phyloP scores from a whole-genome alignment of 2,888 invertebrate species.

The Pocota personata region DNA sequence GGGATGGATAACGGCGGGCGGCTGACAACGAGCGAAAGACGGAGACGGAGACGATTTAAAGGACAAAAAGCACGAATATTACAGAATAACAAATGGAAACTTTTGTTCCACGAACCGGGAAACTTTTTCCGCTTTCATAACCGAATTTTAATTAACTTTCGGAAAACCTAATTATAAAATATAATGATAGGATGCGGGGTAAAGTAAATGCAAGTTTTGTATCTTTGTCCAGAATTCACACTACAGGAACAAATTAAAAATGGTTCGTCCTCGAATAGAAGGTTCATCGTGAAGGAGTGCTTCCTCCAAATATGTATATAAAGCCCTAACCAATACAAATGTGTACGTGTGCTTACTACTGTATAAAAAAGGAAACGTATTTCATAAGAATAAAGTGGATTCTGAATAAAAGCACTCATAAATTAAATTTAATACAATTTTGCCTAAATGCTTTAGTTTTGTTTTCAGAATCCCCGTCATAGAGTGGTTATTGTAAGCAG shows the following conservation, averaged over 20 bases:
- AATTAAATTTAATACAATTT: background rate
- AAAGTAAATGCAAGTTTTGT: constrained; percentile 31
- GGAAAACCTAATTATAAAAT: constrained; percentile 83
- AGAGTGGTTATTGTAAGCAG: no score
- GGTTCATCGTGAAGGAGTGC: background rate
- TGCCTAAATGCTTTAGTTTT: background rate
- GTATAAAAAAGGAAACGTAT: background rate
- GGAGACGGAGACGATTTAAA: constrained; percentile 51
- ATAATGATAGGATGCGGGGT: constrained; percentile 79
- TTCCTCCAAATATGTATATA: background rate
- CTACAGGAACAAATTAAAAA: constrained; percentile 23
- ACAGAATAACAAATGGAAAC: constrained; percentile 63
- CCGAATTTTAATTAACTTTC: constrained; percentile 83
- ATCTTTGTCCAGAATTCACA: constrained; percentile 29
- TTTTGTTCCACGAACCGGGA: constrained; percentile 70
- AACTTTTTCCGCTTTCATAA: constrained; percentile 82
- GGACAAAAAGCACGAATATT: constrained; percentile 58
- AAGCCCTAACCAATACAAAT: background rate
- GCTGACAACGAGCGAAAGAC: constrained; percentile 20
- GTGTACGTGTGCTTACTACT: background rate
- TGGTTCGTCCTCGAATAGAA: background rate
- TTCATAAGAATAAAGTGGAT: background rate
- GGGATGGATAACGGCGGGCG: constrained; percentile 7
- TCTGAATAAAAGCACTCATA: background rate
- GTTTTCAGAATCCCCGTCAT: no score